phyloP scores from a whole-genome alignment of 1,140 invertebrate genomes.

The Cephus cinctus region DNA sequence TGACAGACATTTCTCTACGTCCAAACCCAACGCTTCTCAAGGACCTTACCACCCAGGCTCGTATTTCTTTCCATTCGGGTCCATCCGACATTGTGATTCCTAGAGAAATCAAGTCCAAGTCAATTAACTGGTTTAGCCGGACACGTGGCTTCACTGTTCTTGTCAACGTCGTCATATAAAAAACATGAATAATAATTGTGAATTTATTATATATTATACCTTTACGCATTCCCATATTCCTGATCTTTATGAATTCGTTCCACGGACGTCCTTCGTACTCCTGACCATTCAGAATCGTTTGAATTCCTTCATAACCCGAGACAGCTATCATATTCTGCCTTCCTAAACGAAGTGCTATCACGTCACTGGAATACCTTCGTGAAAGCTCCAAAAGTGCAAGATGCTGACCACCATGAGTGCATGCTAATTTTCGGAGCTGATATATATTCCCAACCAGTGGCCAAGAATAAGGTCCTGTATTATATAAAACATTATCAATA shows the following conservation, averaged over 20 bases:
- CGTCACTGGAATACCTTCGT: conserved; percentile 61
- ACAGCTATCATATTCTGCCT: conserved; percentile 63
- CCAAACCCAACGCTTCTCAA: conserved; percentile 75
- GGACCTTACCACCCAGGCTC: conserved; percentile 70
- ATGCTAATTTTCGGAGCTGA: conserved; percentile 58
- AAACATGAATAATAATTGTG: no score
- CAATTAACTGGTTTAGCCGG: background rate
- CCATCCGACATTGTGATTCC: conserved; percentile 79
- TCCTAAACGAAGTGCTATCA: conserved; percentile 69
- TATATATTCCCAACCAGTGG: conserved; percentile 67
- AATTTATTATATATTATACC: conserved; percentile 46
- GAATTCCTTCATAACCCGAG: conserved; percentile 59
- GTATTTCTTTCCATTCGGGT: conserved; percentile 71
- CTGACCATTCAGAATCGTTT: conserved; percentile 62
- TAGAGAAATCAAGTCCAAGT: conserved; percentile 28
- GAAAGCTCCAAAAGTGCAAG: conserved; percentile 61
- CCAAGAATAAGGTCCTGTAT: conserved; percentile 67
- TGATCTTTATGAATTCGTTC: conserved; percentile 68
- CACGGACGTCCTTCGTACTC: conserved; percentile 73
- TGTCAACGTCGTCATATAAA: no score
- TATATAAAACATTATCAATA: conserved; percentile 14
- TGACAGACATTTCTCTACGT: conserved; percentile 68
- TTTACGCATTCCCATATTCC: conserved; percentile 68
- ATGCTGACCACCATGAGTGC: conserved; percentile 62
- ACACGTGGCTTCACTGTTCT: no score